Base-by-base conservation (phyloP, 2,797 vertebrate genomes). In the Sardinella longiceps region DNA sequence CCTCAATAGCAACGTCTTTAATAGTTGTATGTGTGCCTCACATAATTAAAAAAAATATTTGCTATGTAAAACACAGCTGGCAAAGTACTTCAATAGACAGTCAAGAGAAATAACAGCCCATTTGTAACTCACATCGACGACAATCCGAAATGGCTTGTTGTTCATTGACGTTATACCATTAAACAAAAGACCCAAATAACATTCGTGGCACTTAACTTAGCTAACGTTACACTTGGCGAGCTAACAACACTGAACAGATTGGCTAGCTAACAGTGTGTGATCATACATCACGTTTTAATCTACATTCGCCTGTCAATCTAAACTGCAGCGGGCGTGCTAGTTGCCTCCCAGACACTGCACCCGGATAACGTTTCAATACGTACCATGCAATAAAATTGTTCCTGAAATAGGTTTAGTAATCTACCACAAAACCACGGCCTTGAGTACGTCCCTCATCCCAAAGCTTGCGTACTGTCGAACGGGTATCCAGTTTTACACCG, bases 231-330 rank as follows among this genome's bases (percentile, higher is more conserved):
- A 77, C 70, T 82, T 88, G 80, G 84, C 84, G 80, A 83, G 91
- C 90, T 89, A 90, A 92, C 90, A 92, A 88, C 90, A 93, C 94
- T 93, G 93, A 93, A 94, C 94, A 94, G 93, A 90, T 95, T 94
- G 83, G 94, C 93, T 94, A 94, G 93, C 93, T 94, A 94, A 93
- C 93, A 70, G 14, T 37, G 66, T 20, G 66, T 95, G 95, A 94
- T 92, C 90, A 89, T 82, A 81, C 88, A 91, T 91, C 89, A 91
- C 87, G 87, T 86, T 92, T 91, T 91, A 93, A 90, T 90, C 90
- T 90, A 80, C 86, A 89, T 90, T 89, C 88, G 85, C 58, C 39
- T 74, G 85, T 91, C 87, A 83, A 83, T 56, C 30, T 10, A 28
- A 30, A 20, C 80, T 46, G 6, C 37, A 83, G 39, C 58, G 0